Evolutionary conservation across 1,140 invertebrate genomes (phyloP).

Genomic region (Psilanteris sp.): DNA sequence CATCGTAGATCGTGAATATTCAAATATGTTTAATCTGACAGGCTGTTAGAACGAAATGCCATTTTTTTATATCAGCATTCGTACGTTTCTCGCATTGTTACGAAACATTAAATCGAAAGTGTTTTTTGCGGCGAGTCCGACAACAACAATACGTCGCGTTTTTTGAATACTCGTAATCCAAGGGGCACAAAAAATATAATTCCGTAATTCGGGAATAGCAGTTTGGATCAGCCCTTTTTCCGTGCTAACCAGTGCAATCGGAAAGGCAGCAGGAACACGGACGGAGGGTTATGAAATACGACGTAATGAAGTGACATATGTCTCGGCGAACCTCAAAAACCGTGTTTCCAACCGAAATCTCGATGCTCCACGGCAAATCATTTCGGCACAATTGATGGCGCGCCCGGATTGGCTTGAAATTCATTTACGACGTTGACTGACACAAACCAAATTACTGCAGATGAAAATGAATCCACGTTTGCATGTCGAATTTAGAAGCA

Average conservation of each 20-base stretch:
- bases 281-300: constrained; percentile 4
- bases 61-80: too few species aligned
- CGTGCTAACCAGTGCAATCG: constrained; percentile 3
- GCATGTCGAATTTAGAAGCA: constrained; percentile 19
- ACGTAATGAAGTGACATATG: constrained; percentile 42
- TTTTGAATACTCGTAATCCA: constrained; percentile 1
- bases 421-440: constrained; percentile 39
- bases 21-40: too few species aligned
- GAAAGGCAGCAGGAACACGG: not conserved
- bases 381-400: constrained; percentile 24
- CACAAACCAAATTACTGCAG: constrained; percentile 29
- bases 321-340: constrained; percentile 26
- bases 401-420: constrained; percentile 10
- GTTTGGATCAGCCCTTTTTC: constrained; percentile 21
- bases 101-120: constrained; percentile 13
- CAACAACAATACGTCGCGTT: constrained; percentile 7
- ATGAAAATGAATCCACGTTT: constrained; percentile 36
- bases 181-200: constrained; percentile 16
- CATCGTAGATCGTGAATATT: too few species aligned
- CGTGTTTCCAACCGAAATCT: constrained; percentile 27
- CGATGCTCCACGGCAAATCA: constrained; percentile 23
- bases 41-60: too few species aligned
- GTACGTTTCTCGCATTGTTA: not conserved
- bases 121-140: not conserved
- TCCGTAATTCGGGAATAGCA: constrained; percentile 23